These are phyloP conservation scores for Porites evermanni DNA, from an alignment of 92 coral and sea anemone species.

Conservation along the genomic window DNA sequence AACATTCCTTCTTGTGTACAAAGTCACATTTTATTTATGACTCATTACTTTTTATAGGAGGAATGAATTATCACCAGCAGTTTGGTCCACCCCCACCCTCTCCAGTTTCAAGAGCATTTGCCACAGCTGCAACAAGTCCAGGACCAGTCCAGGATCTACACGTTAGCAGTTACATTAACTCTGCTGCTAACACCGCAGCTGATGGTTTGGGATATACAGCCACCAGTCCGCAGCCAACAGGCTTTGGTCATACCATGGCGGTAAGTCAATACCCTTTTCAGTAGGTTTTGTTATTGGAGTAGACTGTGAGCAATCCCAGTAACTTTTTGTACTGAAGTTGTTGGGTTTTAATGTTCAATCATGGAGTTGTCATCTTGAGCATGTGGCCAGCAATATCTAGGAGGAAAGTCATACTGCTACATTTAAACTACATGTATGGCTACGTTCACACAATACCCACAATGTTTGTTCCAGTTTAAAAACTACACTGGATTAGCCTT, in stretches of 20 bases:
- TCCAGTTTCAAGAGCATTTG: constrained; percentile 92
- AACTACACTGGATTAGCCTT: too few species aligned
- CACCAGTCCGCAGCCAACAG: constrained; percentile 96
- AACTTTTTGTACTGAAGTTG: too few species aligned
- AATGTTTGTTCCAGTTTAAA: too few species aligned
- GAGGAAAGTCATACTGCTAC: too few species aligned
- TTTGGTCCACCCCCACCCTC: constrained; percentile 98
- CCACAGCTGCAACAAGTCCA: constrained; percentile 89
- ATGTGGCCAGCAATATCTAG: too few species aligned
- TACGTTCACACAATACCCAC: too few species aligned
- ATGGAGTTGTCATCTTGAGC: too few species aligned
- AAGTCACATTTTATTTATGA: too few species aligned
- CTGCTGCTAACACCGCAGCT: constrained; percentile 87
- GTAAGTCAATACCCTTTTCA: constrained; percentile 57
- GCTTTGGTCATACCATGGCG: constrained; percentile 92
- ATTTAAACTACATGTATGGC: too few species aligned
- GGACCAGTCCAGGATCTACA: constrained; percentile 88
- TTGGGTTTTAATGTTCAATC: too few species aligned
- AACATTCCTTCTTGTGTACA: too few species aligned
- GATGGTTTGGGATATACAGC: constrained; percentile 92
- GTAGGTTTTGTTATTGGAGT: background rate
- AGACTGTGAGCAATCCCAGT: too few species aligned
- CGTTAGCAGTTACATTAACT: constrained; percentile 75
- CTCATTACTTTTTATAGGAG: constrained; percentile 14
- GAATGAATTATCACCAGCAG: constrained; percentile 90